A percentile compares a stretch with the other conserved stretches of the same genome.
These are phyloP conservation scores for Atta texana DNA, from an alignment of 1,140 invertebrate species.

Conservation along the genomic window DNA sequence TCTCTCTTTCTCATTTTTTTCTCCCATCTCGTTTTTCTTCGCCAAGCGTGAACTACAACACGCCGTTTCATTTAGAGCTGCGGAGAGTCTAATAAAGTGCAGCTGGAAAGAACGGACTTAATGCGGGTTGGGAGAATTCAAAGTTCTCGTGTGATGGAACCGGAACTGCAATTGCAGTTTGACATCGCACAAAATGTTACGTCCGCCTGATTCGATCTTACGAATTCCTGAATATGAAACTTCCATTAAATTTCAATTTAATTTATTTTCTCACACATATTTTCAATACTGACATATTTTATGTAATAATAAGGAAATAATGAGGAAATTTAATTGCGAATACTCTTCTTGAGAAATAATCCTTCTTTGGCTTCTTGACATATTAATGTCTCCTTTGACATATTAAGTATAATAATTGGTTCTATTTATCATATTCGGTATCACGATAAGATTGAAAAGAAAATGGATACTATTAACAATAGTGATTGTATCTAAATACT, in stretches of 20 bases:
- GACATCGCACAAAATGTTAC: slow-evolving; percentile 39
- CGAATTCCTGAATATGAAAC: neutral
- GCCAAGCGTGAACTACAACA: slow-evolving; percentile 13
- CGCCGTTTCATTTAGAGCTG: slow-evolving; percentile 31
- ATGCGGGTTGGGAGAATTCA: slow-evolving; percentile 24
- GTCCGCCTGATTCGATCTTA: slow-evolving; percentile 40
- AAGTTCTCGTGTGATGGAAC: slow-evolving; percentile 33
- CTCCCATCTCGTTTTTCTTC: neutral
- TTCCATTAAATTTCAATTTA: no score
- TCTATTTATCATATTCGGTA: neutral
- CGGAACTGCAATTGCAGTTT: slow-evolving; percentile 55
- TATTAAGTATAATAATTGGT: neutral
- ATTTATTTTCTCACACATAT: neutral
- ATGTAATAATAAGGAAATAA: no score
- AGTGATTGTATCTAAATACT: neutral
- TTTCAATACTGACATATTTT: neutral
- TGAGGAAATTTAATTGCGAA: no score
- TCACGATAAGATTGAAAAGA: neutral
- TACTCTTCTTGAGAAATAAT: neutral
- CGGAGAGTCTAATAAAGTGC: slow-evolving; percentile 50
- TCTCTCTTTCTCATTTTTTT: no score
- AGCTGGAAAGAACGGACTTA: slow-evolving; percentile 35
- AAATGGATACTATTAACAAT: neutral
- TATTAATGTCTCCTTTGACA: neutral
- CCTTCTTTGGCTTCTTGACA: no score